These are phyloP conservation scores for Punctoribates punctum DNA, from an alignment of 2,888 invertebrate species.

Conservation along the genomic window DNA sequence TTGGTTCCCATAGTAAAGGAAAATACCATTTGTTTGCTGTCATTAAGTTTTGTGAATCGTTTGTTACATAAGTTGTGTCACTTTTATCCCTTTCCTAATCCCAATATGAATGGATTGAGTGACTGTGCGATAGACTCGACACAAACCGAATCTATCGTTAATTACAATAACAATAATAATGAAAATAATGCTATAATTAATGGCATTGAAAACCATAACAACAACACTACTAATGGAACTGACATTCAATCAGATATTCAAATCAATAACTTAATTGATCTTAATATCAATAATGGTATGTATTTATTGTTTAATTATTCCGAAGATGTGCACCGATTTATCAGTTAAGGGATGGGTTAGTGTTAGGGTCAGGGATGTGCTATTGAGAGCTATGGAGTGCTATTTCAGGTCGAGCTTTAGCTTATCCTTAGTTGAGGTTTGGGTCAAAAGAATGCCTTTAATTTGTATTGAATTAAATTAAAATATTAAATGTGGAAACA, in stretches of 20 bases:
- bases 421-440: no score
- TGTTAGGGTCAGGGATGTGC: no score
- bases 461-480: neutral
- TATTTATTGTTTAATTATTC: neutral
- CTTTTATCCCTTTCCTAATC: neutral
- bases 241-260: neutral
- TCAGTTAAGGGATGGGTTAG: no score
- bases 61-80: neutral
- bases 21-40: no score
- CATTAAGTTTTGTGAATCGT: no score
- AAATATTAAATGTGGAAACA: neutral
- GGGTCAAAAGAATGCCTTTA: no score
- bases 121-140: neutral
- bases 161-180: neutral
- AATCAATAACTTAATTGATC: conserved; percentile 5
- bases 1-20: no score
- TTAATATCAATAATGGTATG: conserved; percentile 21
- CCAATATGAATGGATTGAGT: neutral
- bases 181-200: neutral
- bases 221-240: neutral
- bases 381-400: no score
- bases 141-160: neutral
- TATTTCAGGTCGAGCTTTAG: no score
- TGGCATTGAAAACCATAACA: neutral
- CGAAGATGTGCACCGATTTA: no score